These are phyloP conservation scores for Salvelinus namaycush DNA, from an alignment of 2,113 vertebrate species.

Conservation along the genomic window DNA sequence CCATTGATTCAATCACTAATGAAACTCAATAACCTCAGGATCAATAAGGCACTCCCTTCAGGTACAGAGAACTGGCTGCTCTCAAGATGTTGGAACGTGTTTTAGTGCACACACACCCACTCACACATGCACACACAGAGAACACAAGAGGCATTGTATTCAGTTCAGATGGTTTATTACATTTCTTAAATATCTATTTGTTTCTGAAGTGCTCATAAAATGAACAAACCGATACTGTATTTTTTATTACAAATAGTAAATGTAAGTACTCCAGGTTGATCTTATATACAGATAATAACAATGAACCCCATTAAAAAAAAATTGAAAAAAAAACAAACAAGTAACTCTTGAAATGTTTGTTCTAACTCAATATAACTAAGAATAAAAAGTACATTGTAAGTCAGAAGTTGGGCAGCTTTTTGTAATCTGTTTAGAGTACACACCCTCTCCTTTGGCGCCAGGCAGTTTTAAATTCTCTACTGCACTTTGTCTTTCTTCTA, in stretches of 20 bases:
- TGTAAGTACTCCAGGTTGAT: constrained; percentile 92
- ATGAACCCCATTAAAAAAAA: constrained; percentile 93
- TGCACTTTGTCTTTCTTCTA: constrained; percentile 75
- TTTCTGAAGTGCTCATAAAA: constrained; percentile 88
- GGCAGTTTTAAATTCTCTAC: constrained; percentile 85
- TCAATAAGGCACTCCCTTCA: constrained; percentile 59
- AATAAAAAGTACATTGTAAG: constrained; percentile 84
- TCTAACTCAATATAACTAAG: constrained; percentile 86
- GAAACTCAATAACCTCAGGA: constrained; percentile 46
- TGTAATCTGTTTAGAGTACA: constrained; percentile 75
- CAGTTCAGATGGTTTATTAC: constrained; percentile 87
- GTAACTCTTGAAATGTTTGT: constrained; percentile 84
- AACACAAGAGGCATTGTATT: constrained; percentile 54
- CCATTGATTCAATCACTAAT: constrained; percentile 22
- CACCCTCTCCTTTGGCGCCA: constrained; percentile 69
- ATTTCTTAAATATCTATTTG: constrained; percentile 93
- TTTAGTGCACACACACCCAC: constrained; percentile 61
- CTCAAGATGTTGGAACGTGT: constrained; percentile 69
- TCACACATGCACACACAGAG: constrained; percentile 34
- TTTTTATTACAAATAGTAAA: constrained; percentile 99
- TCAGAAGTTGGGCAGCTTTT: constrained; percentile 88
- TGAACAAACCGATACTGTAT: constrained; percentile 91
- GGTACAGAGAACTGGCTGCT: constrained; percentile 50
- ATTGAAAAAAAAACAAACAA: constrained; percentile 92
- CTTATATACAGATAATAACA: constrained; percentile 96